phyloP scores from a whole-genome alignment of 2,113 vertebrate species.

The Globicephala melas region DNA sequence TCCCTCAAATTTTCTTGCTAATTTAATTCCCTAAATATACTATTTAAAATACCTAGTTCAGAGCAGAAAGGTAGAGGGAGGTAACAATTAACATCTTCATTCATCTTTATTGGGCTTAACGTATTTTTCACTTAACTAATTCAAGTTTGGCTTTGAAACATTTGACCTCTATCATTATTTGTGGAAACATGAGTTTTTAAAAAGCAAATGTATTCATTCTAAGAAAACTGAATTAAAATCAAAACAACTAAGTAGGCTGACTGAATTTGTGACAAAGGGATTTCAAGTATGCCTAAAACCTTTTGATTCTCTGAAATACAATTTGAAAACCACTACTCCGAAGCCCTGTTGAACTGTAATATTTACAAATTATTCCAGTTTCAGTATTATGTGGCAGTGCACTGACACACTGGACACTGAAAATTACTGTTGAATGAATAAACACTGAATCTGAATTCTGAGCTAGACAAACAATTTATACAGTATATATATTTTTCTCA shows the following conservation, averaged over 20 bases:
- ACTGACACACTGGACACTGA: background rate
- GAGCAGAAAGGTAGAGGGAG: background rate
- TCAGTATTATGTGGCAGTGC: background rate
- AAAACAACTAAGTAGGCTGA: background rate
- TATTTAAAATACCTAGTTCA: background rate
- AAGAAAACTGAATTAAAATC: conserved; percentile 22
- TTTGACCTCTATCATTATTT: background rate
- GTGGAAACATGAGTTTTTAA: background rate
- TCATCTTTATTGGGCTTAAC: background rate
- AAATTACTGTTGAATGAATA: background rate
- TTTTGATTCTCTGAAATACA: background rate
- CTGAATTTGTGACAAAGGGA: background rate
- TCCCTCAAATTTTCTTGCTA: conserved; percentile 25
- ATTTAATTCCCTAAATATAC: conserved; percentile 1
- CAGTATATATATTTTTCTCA: background rate
- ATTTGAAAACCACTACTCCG: background rate
- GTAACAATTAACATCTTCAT: background rate
- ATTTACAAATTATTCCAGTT: background rate
- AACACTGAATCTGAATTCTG: background rate
- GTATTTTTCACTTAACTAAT: background rate
- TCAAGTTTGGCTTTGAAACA: background rate
- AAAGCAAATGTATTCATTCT: background rate
- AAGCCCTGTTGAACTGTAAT: background rate
- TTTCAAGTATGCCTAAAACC: background rate
- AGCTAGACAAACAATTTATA: background rate